Base-by-base conservation (phyloP, 2,888 invertebrate genomes). In the Epinotia demarniana region DNA sequence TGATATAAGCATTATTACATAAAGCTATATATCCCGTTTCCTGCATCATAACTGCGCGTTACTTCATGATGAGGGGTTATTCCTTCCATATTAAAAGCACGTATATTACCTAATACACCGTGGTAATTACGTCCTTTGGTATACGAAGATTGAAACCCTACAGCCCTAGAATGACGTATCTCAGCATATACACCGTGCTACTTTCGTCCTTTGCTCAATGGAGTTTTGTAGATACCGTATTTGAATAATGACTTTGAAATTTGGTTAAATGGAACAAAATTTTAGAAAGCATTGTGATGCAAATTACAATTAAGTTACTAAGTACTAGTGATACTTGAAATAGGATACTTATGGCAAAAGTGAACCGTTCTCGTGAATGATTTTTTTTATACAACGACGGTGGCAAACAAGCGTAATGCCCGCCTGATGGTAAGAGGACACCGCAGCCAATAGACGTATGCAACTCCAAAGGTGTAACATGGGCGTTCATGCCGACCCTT, bases 191-290 rank as follows among this genome's bases (percentile, higher is more conserved):
- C 4, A 6, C 3, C 19, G 12, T 39, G 39, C 13, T 16, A 55
- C 33, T 67, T 67, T 18, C 18, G 67, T 13, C 33, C 18, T 39
- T 57, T 33, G 12, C 0, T 12, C 16, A n/a, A 62, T 18, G 43
- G 19, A 55, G 12, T 1, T n/a, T 27, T 33, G 2, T 18, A 60
- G 19, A 60, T 55, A 61, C 33, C 19, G 13, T 63, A 53, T 43
- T 43, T 27, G 39, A 61, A 53, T 67, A 73, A 73, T 73, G 60
- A 60, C 67, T 63, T 67, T 67, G 73, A 4, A 73, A 68, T 18
- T 46, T 16, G 68, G 55, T 62, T 62, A 73, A 60, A 72, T 55
- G 27, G 67, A 18, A 27, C 27, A 8, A 4, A 16, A 53, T 64
- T 19, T 27, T 66, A 27, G 33, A n/a, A 53, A 27, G 23, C 49